Evolutionary conservation across 1,140 invertebrate genomes (phyloP), one percentile per base, ranked within the genome.

Genomic region (Apis cerana): DNA sequence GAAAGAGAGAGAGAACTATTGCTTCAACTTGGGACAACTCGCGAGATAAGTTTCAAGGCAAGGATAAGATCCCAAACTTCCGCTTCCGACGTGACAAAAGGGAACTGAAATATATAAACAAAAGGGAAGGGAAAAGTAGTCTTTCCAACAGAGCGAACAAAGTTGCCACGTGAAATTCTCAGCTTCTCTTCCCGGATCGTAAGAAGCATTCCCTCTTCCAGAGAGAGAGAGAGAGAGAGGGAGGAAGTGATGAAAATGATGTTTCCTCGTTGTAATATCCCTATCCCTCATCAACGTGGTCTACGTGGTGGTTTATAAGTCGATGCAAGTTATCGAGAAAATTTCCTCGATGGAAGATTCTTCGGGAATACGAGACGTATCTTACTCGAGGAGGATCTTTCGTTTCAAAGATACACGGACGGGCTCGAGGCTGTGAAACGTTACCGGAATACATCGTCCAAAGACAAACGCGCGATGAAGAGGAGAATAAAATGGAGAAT

Each of bases 21-120:
- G 33, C 33, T 43, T 43, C 4, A 27, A 75, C 52, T 54, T 54
- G 12, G 52, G 4, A 12, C 33, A 64, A 62, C 13, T 64, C 3
- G 71, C 68, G 62, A 69, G 65, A 72, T 67, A 85, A 90, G 83
- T 89, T 86, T 83, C 68, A n/a, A n/a, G 68, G 21, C 27, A 68
- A 76, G 67, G 64, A 68, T 81, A 78, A 78, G 85, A 90, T 91
- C 58, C 58, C 52, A 67, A 77, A 84, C 77, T 85, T 75, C 50
- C 76, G 71, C 54, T 61, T 48, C 43, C 71, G 58, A 33, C 52
- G 50, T 19, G 67, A 61, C 62, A 72, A 64, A 69, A 43, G 33
- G 65, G 48, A 50, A 52, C 19, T n/a, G 76, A 52, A 27, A 61
- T 58, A 23, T 67, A 54, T 68, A 68, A 68, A 58, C 21, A 78